Base-by-base conservation (phyloP, 2,113 vertebrate species). In the Urocynchramus pylzowi region DNA sequence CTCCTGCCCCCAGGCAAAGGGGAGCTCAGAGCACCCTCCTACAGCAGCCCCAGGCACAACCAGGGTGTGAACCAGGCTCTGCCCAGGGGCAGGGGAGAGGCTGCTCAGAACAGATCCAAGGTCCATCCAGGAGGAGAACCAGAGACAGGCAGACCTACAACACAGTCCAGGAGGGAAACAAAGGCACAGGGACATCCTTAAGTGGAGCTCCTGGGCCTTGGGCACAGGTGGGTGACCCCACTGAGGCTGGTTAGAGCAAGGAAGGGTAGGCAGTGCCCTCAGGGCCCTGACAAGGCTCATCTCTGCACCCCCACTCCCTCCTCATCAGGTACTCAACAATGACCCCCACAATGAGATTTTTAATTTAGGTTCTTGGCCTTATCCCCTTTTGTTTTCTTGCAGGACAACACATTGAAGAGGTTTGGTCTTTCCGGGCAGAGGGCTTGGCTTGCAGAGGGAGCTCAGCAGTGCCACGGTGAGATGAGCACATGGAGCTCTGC, bases 151-250 rank as follows among this genome's bases (percentile, higher is more conserved):
- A 54, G 41, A 67, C 3, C 65, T 39, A 13, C 26, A 59, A 2
- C 17, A 35, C 1, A 24, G 11, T 4, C 28, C 37, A 35, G 5
- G 3, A 5, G 31, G 3, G 2, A 1, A 1, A 3, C 1, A 42
- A 61, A 26, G 7, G 20, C 9, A 4, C 30, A 21, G 12, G 16
- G 9, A 33, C 14, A 22, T 9, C 44, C 41, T 74, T 35, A 44
- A 57, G 61, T 18, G 27, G 18, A 53, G 45, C 21, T 54, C n/a
- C 59, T 33, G 68, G 35, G 54, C 56, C 16, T 6, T 4, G 13
- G 67, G 26, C 17, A 37, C 31, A 9, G 59, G 3, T 56, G 33
- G 14, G 11, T 31, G 31, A 45, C 16, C 23, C 41, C 20, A 20
- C 7, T 20, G 27, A 27, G 50, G 42, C 17, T 74, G 22, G 2